Base-by-base conservation (phyloP, 2,797 vertebrate genomes). In the Manis javanica region DNA sequence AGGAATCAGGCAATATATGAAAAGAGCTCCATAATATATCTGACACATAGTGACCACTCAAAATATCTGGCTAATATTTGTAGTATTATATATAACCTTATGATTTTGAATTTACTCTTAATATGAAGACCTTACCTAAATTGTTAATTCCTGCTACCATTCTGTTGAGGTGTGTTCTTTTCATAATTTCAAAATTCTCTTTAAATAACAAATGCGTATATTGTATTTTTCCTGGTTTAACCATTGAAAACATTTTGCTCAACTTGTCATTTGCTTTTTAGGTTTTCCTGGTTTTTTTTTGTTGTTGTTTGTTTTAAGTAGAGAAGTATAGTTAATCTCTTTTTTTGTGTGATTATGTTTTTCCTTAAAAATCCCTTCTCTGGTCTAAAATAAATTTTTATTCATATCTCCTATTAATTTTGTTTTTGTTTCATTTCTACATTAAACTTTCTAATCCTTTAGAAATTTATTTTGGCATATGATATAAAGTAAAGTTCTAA, bases 281-380 rank as follows among this genome's bases (percentile, higher is more conserved):
- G 37, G 21, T 29, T 86, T 89, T 55, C 5, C 13, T 46, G 46
- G 46, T 9, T 10, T 10, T 46, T 51, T 83, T 84, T 39, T 11
- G 5, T 24, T 24, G 37, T 37, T 42, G 53, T 59, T 77, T 82
- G 53, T 78, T 68, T 61, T 21, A 57, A 61, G 2, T 34, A 53
- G 53, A 55, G 13, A 63, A n/a, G 42, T 46, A 57, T 15, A 83
- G 34, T 55, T 12, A 24, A 18, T 68, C 29, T 82, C 19, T 37
- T 29, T 68, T 55, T 95, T 66, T 95, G 61, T 86, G 10, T 85
- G 49, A 39, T 87, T 81, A 31, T 7, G 64, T 86, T 93, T 89
- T 19, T 84, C 49, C 19, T 93, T 93, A 71, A 12, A 83, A 87
- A 39, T 68, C 21, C 12, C 29, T 59, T 66, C 21, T 91, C 11